Percentiles rank a stretch among this genome's conserved stretches.
Conservation (phyloP, 2,888 invertebrate genomes). For the Steinernema hermaphroditum region DNA sequence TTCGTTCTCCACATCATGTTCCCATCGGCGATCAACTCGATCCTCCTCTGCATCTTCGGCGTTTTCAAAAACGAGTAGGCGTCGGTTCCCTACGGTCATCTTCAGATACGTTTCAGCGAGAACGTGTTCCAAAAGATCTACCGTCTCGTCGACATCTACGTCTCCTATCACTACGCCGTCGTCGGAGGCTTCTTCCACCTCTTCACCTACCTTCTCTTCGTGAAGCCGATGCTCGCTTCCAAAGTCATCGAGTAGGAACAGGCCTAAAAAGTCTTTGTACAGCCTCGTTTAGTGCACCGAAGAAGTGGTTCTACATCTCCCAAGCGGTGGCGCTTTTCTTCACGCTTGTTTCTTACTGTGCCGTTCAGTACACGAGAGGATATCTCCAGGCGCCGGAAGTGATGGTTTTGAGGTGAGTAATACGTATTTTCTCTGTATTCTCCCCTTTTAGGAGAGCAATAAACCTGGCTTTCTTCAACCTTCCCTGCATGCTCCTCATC, state of each 20-base stretch:
- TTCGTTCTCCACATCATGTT: constrained; percentile 19
- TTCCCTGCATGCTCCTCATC: not conserved
- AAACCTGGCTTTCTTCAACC: not conserved
- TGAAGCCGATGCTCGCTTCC: not conserved
- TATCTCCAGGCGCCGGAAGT: too few relatives aligned
- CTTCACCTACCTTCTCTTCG: not conserved
- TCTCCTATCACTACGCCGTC: constrained; percentile 15
- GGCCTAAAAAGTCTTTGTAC: not conserved
- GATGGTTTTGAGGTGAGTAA: too few relatives aligned
- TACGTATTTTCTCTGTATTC: too few relatives aligned
- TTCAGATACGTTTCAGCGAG: not conserved
- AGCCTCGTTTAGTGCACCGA: not conserved
- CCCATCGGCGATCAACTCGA: constrained; percentile 9
- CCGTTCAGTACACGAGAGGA: too few relatives aligned
- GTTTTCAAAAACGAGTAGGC: not conserved
- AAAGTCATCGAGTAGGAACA: not conserved
- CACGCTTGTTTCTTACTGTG: not conserved
- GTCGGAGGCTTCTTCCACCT: constrained; percentile 9
- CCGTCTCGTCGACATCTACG: constrained; percentile 16
- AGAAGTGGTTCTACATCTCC: not conserved
- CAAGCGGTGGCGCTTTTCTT: not conserved
- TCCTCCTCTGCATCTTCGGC: not conserved
- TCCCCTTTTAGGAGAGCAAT: not conserved
- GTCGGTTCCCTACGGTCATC: not conserved
- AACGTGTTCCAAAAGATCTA: not conserved